phyloP scores from a whole-genome alignment of 2,888 invertebrate genomes.

The Drosophila prolongata region DNA sequence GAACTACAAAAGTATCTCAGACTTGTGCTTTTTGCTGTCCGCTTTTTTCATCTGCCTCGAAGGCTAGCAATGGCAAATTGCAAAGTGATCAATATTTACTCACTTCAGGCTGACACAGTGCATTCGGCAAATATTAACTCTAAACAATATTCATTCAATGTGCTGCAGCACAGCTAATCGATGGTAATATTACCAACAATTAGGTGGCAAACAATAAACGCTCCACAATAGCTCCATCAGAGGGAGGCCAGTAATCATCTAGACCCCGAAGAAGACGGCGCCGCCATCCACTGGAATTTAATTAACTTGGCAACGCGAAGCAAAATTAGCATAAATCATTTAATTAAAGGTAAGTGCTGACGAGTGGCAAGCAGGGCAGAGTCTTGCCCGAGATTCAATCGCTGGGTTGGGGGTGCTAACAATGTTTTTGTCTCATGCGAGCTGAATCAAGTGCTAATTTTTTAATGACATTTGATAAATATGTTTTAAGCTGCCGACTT shows the following conservation, averaged over 20 bases:
- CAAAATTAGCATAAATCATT: constrained; percentile 79
- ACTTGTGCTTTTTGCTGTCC: constrained; percentile 22
- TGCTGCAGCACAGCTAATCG: constrained; percentile 48
- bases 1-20: constrained; percentile 14
- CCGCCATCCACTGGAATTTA: constrained; percentile 54
- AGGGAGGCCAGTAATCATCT: constrained; percentile 42
- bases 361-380: constrained; percentile 21
- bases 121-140: constrained; percentile 21
- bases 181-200: constrained; percentile 47
- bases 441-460: constrained; percentile 71
- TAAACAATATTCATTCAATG: constrained; percentile 22
- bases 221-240: constrained; percentile 23
- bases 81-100: constrained; percentile 30
- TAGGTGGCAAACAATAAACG: constrained; percentile 34
- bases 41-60: constrained; percentile 1
- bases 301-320: constrained; percentile 64
- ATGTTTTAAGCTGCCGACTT: constrained; percentile 36
- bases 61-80: constrained; percentile 8
- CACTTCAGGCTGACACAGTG: constrained; percentile 2
- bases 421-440: background rate
- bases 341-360: constrained; percentile 71
- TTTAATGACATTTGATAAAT: constrained; percentile 72
- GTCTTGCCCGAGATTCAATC: constrained; percentile 9
- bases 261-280: constrained; percentile 3
- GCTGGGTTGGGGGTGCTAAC: constrained; percentile 13